A percentile compares a stretch with the other conserved stretches of the same genome.
phyloP scores from a whole-genome alignment of 2,113 vertebrate genomes.

The Poeciliopsis prolifica region DNA sequence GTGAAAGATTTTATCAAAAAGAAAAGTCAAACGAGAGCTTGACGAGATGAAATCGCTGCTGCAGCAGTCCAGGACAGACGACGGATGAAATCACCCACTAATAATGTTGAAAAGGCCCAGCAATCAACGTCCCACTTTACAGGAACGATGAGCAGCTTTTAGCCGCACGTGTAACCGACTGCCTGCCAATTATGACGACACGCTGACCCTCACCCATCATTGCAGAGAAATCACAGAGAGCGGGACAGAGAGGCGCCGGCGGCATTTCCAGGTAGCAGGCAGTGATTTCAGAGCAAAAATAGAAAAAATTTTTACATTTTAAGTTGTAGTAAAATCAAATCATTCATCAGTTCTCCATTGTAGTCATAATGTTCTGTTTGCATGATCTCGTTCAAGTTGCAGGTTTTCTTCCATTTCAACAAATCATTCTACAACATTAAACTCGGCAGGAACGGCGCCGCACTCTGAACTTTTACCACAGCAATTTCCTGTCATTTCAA shows the following conservation, averaged over 20 bases:
- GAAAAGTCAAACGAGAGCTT: not conserved
- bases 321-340: not conserved
- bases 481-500: conserved; percentile 9
- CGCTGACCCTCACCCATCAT: not conserved
- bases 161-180: not conserved
- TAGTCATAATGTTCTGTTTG: not conserved
- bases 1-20: conserved; percentile 12
- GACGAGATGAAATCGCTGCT: conserved; percentile 2
- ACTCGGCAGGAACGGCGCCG: not conserved
- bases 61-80: not conserved
- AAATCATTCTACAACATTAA: not conserved
- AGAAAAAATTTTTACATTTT: not conserved
- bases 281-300: not conserved
- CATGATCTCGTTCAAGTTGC: not conserved
- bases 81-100: conserved; percentile 7
- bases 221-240: not conserved
- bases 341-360: not conserved
- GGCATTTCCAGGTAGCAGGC: not conserved
- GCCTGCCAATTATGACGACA: conserved; percentile 1
- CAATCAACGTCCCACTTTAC: conserved; percentile 7
- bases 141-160: conserved; percentile 14
- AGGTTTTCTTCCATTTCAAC: not conserved
- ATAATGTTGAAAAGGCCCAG: conserved; percentile 9
- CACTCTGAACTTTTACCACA: not conserved
- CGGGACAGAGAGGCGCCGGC: not conserved